Evolutionary conservation across 2,888 invertebrate genomes (phyloP).

Genomic region (Cosmopolites sordidus): DNA sequence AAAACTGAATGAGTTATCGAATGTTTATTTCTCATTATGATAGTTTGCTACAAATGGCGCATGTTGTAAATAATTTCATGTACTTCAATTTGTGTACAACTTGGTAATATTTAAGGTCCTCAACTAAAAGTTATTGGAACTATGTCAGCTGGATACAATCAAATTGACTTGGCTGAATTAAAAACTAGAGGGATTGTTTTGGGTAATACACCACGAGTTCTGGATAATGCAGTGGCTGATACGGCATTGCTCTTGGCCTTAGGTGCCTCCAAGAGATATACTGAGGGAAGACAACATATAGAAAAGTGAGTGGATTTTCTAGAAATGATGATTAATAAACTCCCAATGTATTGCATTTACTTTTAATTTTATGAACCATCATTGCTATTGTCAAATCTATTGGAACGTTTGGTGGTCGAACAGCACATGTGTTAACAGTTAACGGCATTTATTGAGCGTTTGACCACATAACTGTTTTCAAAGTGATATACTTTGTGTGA

Average conservation of each 20-base stretch:
- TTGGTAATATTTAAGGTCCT: slow-evolving; percentile 52
- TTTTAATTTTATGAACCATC: no score
- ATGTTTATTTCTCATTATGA: no score
- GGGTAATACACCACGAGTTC: slow-evolving; percentile 74
- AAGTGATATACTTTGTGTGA: no score
- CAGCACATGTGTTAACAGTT: no score
- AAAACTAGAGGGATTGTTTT: slow-evolving; percentile 68
- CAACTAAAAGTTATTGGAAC: slow-evolving; percentile 72
- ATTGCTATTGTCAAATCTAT: no score
- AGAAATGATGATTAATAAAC: no score
- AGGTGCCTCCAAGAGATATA: slow-evolving; percentile 68
- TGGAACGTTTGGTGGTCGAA: no score
- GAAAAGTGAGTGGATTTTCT: slow-evolving; percentile 52
- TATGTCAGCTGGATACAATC: slow-evolving; percentile 84
- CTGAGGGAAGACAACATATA: slow-evolving; percentile 67
- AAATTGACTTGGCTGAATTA: slow-evolving; percentile 70
- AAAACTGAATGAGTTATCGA: no score
- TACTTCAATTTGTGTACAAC: not conserved
- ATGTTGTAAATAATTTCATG: not conserved
- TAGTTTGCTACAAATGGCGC: no score
- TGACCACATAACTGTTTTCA: no score
- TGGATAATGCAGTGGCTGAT: slow-evolving; percentile 78
- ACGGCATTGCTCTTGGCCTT: slow-evolving; percentile 72
- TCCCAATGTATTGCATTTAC: no score
- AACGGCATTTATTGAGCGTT: no score